Evolutionary conservation across 2,888 invertebrate species (phyloP).

Genomic region (Lamellibrachia satsuma): DNA sequence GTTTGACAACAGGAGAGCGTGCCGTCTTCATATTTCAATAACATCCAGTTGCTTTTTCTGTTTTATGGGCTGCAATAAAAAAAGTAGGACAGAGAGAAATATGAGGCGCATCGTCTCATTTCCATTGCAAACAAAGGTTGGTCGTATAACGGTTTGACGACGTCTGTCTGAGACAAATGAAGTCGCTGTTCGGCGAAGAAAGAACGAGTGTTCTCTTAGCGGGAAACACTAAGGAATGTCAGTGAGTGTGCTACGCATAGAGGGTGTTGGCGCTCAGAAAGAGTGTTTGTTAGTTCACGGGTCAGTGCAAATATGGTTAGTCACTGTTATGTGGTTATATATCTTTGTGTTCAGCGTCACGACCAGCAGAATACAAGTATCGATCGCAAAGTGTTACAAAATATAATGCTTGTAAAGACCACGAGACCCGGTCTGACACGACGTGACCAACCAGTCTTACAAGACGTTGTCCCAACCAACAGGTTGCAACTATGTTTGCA

Average conservation of each 20-base stretch:
- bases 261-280: neutral
- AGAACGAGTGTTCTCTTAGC: neutral
- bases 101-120: neutral
- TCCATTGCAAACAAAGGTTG: neutral
- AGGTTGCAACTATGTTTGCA: neutral
- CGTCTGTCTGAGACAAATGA: neutral
- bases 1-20: slow-evolving; percentile 1
- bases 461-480: neutral
- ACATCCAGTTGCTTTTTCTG: neutral
- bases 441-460: neutral
- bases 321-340: neutral
- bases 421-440: neutral
- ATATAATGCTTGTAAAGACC: neutral
- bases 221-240: neutral
- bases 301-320: neutral
- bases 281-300: neutral
- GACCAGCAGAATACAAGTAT: neutral
- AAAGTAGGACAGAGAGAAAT: neutral
- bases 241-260: neutral
- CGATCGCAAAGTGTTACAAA: neutral
- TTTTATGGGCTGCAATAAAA: neutral
- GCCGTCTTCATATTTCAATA: neutral
- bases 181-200: slow-evolving; percentile 10
- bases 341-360: neutral
- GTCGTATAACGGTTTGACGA: neutral